Percentiles rank a stretch among this genome's conserved stretches.
Evolutionary conservation across 2,888 invertebrate species (phyloP).

Genomic region (Machimus atricapillus): DNA sequence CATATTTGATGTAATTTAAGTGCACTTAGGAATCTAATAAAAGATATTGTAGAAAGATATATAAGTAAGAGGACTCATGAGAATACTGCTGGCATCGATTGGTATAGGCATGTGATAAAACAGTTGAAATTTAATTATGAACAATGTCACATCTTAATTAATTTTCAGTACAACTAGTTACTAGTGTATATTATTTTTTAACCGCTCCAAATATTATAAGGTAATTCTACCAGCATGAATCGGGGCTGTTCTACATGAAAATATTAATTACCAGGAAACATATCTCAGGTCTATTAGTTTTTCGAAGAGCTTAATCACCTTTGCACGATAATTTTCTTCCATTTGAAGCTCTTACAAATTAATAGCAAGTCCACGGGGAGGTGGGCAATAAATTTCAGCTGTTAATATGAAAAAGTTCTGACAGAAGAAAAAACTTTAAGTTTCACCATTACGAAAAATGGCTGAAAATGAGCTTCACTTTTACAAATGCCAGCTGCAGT

Average conservation of each 20-base stretch:
- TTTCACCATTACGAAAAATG: background rate
- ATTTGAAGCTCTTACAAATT: background rate
- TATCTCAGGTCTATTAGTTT: background rate
- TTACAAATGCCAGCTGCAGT: background rate
- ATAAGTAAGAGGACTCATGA: background rate
- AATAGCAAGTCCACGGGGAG: background rate
- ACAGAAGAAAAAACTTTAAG: background rate
- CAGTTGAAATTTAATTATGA: too few relatives aligned
- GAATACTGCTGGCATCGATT: too few relatives aligned
- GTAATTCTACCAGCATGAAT: background rate
- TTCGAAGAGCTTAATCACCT: background rate
- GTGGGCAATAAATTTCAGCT: background rate
- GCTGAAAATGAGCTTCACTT: background rate
- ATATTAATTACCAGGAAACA: background rate
- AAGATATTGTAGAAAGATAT: background rate
- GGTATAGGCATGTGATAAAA: too few relatives aligned
- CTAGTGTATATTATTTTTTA: too few relatives aligned
- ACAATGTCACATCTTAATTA: too few relatives aligned
- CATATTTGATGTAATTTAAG: background rate
- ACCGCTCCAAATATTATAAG: too few relatives aligned
- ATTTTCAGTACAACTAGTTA: too few relatives aligned
- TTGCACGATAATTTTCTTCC: background rate
- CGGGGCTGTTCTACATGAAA: background rate
- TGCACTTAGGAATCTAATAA: background rate
- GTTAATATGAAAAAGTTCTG: background rate